These are phyloP conservation scores for Germaria angustata DNA, from an alignment of 2,888 invertebrate species.

Conservation along the genomic window DNA sequence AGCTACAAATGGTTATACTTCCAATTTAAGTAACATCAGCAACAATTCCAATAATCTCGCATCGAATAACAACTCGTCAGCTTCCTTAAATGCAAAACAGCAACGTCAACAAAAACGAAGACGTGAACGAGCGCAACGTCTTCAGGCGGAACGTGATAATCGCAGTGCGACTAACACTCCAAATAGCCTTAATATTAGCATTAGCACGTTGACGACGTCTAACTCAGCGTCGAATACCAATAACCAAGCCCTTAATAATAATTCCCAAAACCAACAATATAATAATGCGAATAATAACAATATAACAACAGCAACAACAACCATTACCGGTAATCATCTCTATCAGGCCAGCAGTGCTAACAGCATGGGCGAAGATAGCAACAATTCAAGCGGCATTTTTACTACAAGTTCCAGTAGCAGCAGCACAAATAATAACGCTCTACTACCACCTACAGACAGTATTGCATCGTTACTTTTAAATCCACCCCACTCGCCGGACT, in stretches of 20 bases:
- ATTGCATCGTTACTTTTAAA: slow-evolving; percentile 77
- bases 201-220: slow-evolving; percentile 63
- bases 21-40: slow-evolving; percentile 59
- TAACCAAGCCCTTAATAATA: slow-evolving; percentile 62
- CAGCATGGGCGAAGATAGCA: slow-evolving; percentile 78
- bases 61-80: slow-evolving; percentile 67
- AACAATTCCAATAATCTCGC: slow-evolving; percentile 60
- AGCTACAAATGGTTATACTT: slow-evolving; percentile 72
- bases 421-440: slow-evolving; percentile 74
- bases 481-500: slow-evolving; percentile 78
- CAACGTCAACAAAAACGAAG: slow-evolving; percentile 88
- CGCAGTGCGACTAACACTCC: slow-evolving; percentile 76
- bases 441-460: slow-evolving; percentile 78
- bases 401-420: slow-evolving; percentile 78
- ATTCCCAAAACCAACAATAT: slow-evolving; percentile 53
- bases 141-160: slow-evolving; percentile 90
- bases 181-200: slow-evolving; percentile 71
- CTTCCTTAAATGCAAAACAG: slow-evolving; percentile 76
- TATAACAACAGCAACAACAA: slow-evolving; percentile 60
- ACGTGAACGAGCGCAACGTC: slow-evolving; percentile 94
- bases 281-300: slow-evolving; percentile 39
- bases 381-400: slow-evolving; percentile 79
- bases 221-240: slow-evolving; percentile 28
- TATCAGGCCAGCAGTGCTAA: slow-evolving; percentile 77
- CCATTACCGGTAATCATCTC: slow-evolving; percentile 70